Base-by-base conservation (phyloP, 2,888 invertebrate genomes). In the Caenorhabditis virilis region DNA sequence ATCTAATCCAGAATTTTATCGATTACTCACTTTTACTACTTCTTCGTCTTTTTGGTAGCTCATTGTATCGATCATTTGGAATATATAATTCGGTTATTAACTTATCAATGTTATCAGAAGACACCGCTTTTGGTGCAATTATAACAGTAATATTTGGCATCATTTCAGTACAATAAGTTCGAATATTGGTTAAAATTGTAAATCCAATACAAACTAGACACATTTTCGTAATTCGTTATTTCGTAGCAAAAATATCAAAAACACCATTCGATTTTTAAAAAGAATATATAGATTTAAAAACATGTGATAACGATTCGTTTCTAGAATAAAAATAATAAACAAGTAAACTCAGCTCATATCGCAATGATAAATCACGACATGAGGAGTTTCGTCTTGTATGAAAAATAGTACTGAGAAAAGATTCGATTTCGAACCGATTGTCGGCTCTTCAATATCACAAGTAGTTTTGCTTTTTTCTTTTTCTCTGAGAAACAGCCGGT, bases 111-210 rank as follows among this genome's bases (percentile, higher is more conserved):
- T 27, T 30, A 22, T 63, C 53, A 18, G 53, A 53, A 36, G 53
- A 48, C 22, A 54, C 15, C 35, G 48, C 36, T 52, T 52, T 65
- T n/a, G 65, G 65, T 38, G 52, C 47, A 49, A 65, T 65, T 26
- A 65, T 60, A 46, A 65, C 65, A 52, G 65, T 59, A 56, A 65
- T 60, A 55, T 60, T 65, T 23, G 65, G 65, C 65, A 65, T 65
- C 30, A 59, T 35, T 43, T 46, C 52, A 52, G 50, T 48, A 53
- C 54, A 63, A 55, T 47, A 43, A 38, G 50, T 26, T 64, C 48
- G 50, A 42, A 58, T 20, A 41, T 50, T 39, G 38, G 51, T 48
- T 27, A 61, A 61, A 13, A 63, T 25, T 30, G 52, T 53, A 49
- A 47, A 57, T 38, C 63, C 63, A 53, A 51, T 51, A 57, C 63